Base-by-base conservation (phyloP, 2,113 vertebrate genomes). In the Leuciscus idus region DNA sequence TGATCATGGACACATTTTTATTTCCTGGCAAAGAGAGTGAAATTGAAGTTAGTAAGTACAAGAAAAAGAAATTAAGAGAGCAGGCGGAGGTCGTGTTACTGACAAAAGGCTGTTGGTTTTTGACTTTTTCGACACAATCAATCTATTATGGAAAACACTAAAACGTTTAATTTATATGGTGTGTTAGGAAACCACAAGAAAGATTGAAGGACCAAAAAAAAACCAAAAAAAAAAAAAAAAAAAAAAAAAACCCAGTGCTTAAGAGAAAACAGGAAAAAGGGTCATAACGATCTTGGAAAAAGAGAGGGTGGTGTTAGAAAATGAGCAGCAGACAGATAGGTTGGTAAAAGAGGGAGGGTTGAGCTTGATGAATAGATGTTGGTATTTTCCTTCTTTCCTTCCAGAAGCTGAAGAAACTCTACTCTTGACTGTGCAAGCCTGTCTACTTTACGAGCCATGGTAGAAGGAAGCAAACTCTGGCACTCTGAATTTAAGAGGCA, bases 391-490 rank as follows among this genome's bases (percentile, higher is more conserved):
- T 72, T 89, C 46, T 85, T 72, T 79, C 36, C 48, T 88, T 93
- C 91, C 91, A 91, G 90, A 91, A 72, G 90, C 88, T 91, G 87
- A 82, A 93, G 81, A 91, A 93, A 90, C 90, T 87, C 78, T 48
- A 90, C 43, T 89, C 83, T 85, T 87, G 86, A 90, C 75, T 48
- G 75, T 48, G 75, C 64, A 62, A 85, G 83, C 61, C 81, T 84
- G 88, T 89, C 74, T 80, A 90, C 92, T 92, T 90, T 89, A 92
- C 1, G 86, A 92, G 87, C 86, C 84, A 78, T 84, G 90, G 86
- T 93, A 87, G 91, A 91, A 88, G 90, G 89, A 92, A 93, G 91
- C 88, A 15, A 86, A 88, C 92, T 91, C 87, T 92, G 93, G 91
- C 90, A 85, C 78, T 39, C 75, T 43, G 78, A 85, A 77, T 87